Percentiles rank a stretch among this genome's conserved stretches.
Conservation (phyloP, 1,140 invertebrate genomes). For the Drosophila gunungcola region DNA sequence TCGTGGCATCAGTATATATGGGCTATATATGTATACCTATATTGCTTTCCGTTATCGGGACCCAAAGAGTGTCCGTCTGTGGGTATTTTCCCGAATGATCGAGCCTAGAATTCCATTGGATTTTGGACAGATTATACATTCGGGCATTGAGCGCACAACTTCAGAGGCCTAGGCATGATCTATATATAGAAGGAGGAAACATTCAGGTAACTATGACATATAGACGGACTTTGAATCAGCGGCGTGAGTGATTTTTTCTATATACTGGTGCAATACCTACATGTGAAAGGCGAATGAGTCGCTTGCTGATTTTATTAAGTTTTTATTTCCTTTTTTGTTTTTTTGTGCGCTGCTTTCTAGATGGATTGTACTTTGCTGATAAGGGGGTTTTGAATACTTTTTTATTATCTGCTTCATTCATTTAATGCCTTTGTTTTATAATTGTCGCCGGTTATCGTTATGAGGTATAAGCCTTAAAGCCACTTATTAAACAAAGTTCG, state of each 20-base stretch:
- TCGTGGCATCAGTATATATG: conserved; percentile 2
- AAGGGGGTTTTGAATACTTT: conserved; percentile 30
- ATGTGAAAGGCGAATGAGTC: conserved; percentile 41
- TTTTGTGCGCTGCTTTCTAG: conserved; percentile 21
- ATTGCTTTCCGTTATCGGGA: conserved; percentile 11
- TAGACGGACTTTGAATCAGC: conserved; percentile 33
- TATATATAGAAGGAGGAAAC: conserved; percentile 42
- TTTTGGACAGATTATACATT: conserved; percentile 11
- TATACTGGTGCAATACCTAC: background rate
- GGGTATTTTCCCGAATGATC: conserved; percentile 29
- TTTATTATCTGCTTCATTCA: conserved; percentile 17
- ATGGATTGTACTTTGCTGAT: conserved; percentile 23
- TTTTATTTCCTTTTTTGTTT: conserved; percentile 26
- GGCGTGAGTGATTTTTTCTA: conserved; percentile 24
- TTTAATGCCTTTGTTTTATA: conserved; percentile 51
- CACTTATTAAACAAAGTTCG: conserved; percentile 40
- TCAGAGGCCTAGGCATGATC: conserved; percentile 21
- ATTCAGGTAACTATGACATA: conserved; percentile 39
- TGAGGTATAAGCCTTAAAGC: conserved; percentile 41
- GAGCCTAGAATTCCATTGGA: conserved; percentile 26
- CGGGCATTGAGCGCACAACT: conserved; percentile 1
- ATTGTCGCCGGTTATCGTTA: conserved; percentile 50
- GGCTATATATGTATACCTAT: background rate
- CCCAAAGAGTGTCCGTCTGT: conserved; percentile 5
- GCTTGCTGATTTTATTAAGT: conserved; percentile 27